Evolutionary conservation across 2,113 vertebrate species (phyloP), one percentile per base, ranked within the genome.

Genomic region (Rousettus leschenaultii): DNA sequence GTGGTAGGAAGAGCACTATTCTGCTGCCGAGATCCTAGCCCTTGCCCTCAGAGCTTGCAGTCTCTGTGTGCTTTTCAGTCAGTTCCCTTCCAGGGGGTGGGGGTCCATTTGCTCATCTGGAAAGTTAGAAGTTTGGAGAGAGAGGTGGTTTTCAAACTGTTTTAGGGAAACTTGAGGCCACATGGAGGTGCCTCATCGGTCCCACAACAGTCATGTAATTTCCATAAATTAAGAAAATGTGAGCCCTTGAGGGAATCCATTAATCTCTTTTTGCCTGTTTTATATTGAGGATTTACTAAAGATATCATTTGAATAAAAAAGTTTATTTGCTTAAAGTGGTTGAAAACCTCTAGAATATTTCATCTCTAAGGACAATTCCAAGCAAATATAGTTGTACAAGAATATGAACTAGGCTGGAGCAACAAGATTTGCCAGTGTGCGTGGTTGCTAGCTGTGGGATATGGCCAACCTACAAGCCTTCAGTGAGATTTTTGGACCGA

Each of bases 291-390:
- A 70, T 70, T 43, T 83, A 35, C 21, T 65, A 28, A 83, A 86
- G 7, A 40, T 63, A 89, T 71, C 40, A 86, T 66, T 68, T 21
- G 15, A 78, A 87, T 71, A 22, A 68, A 80, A 83, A 33, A 57
- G 11, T 77, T 53, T 28, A n/a, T 89, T 84, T 89, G n/a, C 53
- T 84, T 57, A 94, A 83, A 59, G 6, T n/a, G 48, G 45, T 48
- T 91, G 28, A 43, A 77, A 35, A 86, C 24, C 22, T 91, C 33
- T 57, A n/a, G 74, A 43, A 68, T 22, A 78, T 53, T 75, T 82
- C 14, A 73, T 73, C 61, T 51, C 45, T 45, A 66, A 59, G 51
- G 66, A 70, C 1, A 38, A 66, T 65, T 80, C 45, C 78, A 65
- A 14, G 15, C 33, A 77, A 35, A 21, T 30, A 35, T 4, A 55